Conservation (phyloP, 2,888 invertebrate species). For the Tolmerus cingulatus region DNA sequence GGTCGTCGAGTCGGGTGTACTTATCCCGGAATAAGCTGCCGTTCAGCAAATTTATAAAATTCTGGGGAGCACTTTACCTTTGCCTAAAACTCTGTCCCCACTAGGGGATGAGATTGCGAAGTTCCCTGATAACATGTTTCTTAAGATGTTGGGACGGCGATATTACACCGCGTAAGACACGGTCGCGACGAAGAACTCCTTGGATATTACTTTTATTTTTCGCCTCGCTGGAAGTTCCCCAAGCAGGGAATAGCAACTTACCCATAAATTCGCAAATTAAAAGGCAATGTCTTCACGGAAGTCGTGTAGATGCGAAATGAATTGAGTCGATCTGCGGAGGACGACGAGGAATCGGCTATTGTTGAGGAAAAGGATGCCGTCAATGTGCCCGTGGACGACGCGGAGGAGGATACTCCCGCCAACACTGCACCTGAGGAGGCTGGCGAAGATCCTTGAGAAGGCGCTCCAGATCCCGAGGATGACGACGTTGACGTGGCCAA, state of each 20-base stretch:
- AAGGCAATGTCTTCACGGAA: conserved; percentile 62
- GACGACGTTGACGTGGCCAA: conserved; percentile 56
- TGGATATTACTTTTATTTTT: conserved; percentile 4
- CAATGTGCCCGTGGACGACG: conserved; percentile 32
- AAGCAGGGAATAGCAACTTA: conserved; percentile 53
- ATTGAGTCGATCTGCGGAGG: conserved; percentile 62
- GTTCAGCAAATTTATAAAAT: conserved; percentile 28
- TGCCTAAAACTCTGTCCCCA: background rate
- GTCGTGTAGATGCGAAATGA: conserved; percentile 63
- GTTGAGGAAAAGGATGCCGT: conserved; percentile 45
- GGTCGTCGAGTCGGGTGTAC: background rate
- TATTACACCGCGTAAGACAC: background rate
- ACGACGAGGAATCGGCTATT: conserved; percentile 50
- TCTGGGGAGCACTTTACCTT: conserved; percentile 16
- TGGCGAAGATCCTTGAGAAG: conserved; percentile 49
- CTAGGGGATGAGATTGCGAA: background rate
- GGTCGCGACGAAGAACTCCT: background rate
- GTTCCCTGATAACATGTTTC: conserved; percentile 13
- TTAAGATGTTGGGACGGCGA: background rate
- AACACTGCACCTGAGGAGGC: conserved; percentile 48
- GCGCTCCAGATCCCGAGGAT: conserved; percentile 44
- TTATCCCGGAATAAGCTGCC: background rate
- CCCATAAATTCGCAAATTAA: conserved; percentile 63
- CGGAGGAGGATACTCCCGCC: conserved; percentile 50
- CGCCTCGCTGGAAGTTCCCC: background rate